A percentile compares a stretch with the other conserved stretches of the same genome.
phyloP scores from a whole-genome alignment of 2,113 vertebrate species.

The Chamaetylas fuelleborni region DNA sequence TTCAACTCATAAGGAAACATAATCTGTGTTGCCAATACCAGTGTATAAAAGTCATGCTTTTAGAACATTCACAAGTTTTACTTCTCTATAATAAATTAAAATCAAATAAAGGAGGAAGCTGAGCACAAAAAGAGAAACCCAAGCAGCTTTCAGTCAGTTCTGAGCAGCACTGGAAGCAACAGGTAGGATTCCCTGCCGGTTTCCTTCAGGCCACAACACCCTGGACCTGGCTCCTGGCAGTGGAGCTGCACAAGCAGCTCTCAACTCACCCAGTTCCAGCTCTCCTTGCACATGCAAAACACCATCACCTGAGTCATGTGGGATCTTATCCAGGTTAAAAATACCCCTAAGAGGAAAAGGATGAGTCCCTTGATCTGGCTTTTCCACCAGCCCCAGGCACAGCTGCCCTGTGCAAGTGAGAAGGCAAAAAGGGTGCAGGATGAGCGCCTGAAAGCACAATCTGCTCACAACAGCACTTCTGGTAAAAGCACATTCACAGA shows the following conservation, averaged over 20 bases:
- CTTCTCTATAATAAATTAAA: background rate
- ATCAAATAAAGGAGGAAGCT: background rate
- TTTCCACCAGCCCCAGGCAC: background rate
- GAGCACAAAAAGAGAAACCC: background rate
- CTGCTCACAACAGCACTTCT: background rate
- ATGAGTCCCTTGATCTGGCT: slow-evolving; percentile 27
- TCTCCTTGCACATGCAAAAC: background rate
- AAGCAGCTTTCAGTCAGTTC: background rate
- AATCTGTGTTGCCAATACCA: background rate
- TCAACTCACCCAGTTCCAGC: background rate
- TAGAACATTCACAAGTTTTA: background rate
- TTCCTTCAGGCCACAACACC: background rate
- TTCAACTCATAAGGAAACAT: background rate
- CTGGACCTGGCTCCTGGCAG: background rate
- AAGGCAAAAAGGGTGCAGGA: background rate
- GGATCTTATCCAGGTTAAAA: slow-evolving; percentile 17
- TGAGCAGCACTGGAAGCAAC: background rate
- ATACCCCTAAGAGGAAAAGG: slow-evolving; percentile 38
- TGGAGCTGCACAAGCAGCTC: background rate
- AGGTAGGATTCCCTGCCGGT: background rate
- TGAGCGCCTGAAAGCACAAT: background rate
- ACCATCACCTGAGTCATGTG: background rate
- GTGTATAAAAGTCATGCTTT: background rate
- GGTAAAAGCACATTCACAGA: background rate
- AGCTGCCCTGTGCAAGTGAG: background rate